Conservation (phyloP, 92 coral and sea anemone genomes). For the Phenganax stokvisi region DNA sequence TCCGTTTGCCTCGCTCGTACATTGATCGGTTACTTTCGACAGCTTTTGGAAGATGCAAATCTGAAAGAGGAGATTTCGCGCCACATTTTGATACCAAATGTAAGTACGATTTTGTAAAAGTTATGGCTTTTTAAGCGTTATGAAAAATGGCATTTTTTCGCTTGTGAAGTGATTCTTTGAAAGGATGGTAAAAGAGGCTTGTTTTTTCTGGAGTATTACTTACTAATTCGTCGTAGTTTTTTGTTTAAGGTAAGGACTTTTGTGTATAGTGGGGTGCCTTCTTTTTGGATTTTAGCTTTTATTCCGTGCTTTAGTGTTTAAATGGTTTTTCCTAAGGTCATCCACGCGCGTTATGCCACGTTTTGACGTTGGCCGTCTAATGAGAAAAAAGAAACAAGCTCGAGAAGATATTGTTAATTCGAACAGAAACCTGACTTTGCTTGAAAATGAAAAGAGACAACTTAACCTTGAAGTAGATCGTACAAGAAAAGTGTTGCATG, state of each 20-base stretch:
- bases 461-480: not conserved
- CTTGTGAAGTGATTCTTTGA: no score
- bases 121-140: not conserved
- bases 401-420: not conserved
- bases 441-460: not conserved
- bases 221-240: not conserved
- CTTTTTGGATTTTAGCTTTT: constrained; percentile 1
- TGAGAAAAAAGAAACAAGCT: not conserved
- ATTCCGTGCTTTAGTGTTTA: not conserved
- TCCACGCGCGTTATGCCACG: constrained; percentile 1
- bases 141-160: not conserved
- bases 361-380: not conserved
- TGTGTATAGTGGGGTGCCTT: not conserved
- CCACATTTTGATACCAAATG: constrained; percentile 2
- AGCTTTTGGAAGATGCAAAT: not conserved
- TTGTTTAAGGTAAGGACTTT: not conserved
- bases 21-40: not conserved
- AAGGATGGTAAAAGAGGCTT: not conserved
- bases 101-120: not conserved
- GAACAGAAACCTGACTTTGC: not conserved
- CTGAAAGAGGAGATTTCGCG: not conserved
- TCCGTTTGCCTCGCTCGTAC: not conserved
- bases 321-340: not conserved
- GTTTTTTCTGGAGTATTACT: not conserved
- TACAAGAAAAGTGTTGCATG: not conserved